A percentile compares a stretch with the other conserved stretches of the same genome.
Conservation (phyloP, 2,113 vertebrate genomes). For the Gasterosteus nipponicus region DNA sequence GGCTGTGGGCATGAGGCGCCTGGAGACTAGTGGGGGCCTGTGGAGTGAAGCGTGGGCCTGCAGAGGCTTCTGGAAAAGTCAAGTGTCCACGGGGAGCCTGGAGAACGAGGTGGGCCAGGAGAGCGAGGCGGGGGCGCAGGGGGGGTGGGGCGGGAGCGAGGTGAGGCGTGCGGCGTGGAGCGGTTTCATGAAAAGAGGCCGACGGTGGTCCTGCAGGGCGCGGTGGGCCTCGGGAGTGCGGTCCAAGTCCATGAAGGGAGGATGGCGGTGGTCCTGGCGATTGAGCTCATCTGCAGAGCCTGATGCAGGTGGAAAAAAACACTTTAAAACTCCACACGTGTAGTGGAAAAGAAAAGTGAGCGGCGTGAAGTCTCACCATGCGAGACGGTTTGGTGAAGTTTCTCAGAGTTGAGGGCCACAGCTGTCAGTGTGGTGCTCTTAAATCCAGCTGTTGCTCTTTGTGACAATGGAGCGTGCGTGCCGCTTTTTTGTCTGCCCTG, state of each 20-base stretch:
- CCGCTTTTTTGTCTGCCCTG: constrained; percentile 5
- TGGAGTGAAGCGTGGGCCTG: constrained; percentile 49
- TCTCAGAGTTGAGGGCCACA: background rate
- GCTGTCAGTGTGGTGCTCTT: background rate
- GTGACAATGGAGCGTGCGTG: constrained; percentile 12
- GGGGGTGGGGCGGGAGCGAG: constrained; percentile 37
- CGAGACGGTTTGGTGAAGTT: constrained; percentile 16
- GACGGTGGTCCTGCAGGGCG: constrained; percentile 52
- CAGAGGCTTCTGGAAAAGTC: constrained; percentile 58
- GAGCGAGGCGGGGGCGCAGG: constrained; percentile 40
- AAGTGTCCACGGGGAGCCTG: constrained; percentile 64
- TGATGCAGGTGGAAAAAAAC: constrained; percentile 29
- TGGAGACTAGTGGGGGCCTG: constrained; percentile 64
- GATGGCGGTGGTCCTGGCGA: constrained; percentile 49
- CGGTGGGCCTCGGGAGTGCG: constrained; percentile 32
- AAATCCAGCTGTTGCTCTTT: constrained; percentile 28
- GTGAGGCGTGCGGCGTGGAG: constrained; percentile 7
- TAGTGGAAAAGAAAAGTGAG: background rate
- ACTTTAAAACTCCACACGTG: constrained; percentile 2
- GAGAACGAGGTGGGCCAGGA: constrained; percentile 49
- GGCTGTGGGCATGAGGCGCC: constrained; percentile 77
- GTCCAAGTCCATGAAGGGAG: constrained; percentile 46
- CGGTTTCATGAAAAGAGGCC: constrained; percentile 34
- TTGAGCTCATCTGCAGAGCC: constrained; percentile 28
- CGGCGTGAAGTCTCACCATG: background rate